Base-by-base conservation (phyloP, 64 coral and sea anemone genomes). In the Astreopora myriophthalma region DNA sequence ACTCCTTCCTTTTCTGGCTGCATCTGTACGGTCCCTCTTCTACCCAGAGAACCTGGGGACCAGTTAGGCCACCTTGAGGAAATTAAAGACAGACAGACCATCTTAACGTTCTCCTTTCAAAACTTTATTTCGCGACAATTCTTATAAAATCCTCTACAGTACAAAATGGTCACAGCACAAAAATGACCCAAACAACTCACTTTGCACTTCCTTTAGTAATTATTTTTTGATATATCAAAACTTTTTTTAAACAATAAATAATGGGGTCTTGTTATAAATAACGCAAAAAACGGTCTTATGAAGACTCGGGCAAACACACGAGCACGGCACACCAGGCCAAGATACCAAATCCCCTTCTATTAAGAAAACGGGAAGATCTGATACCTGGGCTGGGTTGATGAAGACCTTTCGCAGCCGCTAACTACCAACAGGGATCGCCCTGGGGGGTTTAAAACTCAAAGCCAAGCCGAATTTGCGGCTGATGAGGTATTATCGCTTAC, bases 71-170 rank as follows among this genome's bases (percentile, higher is more conserved):
- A n/a, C n/a, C n/a, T n/a, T n/a, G n/a, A n/a, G n/a, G n/a, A n/a
- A n/a, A n/a, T n/a, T n/a, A n/a, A n/a, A n/a, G n/a, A n/a, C n/a
- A n/a, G n/a, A n/a, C n/a, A n/a, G n/a, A n/a, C n/a, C 2, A 75
- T 8, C 52, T 44, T 13, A 51, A 24, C 42, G 7, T 16, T 51
- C 40, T 90, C 89, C 85, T 71, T 90, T 87, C 88, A 96, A 94
- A 90, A 90, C 80, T 96, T 96, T 94, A 94, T 96, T 96, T 90
- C 85, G 71, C 87, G 94, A 96, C 81, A 86, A 75, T 65, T 94
- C 79, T 82, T 96, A 94, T 87, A 94, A 96, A 96, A 96, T 91
- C 87, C 86, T 96, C 79, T 87, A 76, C 63, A 87, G 79, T 94
- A 96, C 91, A 96, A 96, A 96, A 96, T 92, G 87, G 14, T 93